A percentile compares a stretch with the other conserved stretches of the same genome.
phyloP scores from a whole-genome alignment of 2,888 invertebrate species.

The Camponotus fellah region DNA sequence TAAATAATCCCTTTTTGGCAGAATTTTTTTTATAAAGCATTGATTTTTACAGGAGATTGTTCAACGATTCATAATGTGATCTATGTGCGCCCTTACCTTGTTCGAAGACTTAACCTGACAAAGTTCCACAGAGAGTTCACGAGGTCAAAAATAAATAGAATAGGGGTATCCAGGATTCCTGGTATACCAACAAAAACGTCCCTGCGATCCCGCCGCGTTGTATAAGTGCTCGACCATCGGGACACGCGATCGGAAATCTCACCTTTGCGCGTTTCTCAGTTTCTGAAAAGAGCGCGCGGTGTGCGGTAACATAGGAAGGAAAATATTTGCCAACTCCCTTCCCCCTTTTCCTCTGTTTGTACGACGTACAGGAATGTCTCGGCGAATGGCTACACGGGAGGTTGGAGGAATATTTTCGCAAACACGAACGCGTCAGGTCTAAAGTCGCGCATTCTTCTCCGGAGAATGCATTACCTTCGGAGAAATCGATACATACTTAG shows the following conservation, averaged over 20 bases:
- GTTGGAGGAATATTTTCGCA: constrained; percentile 56
- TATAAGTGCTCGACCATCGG: constrained; percentile 24
- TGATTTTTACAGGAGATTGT: constrained; percentile 48
- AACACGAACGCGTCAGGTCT: constrained; percentile 17
- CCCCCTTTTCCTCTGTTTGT: constrained; percentile 60
- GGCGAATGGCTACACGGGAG: constrained; percentile 44
- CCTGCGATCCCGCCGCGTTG: constrained; percentile 23
- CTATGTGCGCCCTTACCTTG: constrained; percentile 53
- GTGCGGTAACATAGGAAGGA: constrained; percentile 42
- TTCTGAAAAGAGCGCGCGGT: constrained; percentile 62
- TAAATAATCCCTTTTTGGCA: not conserved
- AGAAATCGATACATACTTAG: not conserved
- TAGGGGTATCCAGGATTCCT: constrained; percentile 39
- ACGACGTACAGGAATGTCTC: constrained; percentile 60
- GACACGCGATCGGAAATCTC: constrained; percentile 40
- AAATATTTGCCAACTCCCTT: constrained; percentile 71
- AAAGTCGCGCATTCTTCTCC: constrained; percentile 51
- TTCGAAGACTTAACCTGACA: constrained; percentile 45
- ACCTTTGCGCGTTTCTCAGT: constrained; percentile 70
- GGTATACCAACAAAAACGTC: constrained; percentile 62
- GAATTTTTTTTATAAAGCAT: not conserved
- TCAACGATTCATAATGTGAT: not conserved
- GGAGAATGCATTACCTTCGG: constrained; percentile 58
- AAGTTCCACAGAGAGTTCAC: constrained; percentile 64
- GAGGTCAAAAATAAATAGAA: constrained; percentile 75